Evolutionary conservation across 2,113 vertebrate genomes (phyloP), one percentile per base, ranked within the genome.

Genomic region (Gnathonemus longibarbis): DNA sequence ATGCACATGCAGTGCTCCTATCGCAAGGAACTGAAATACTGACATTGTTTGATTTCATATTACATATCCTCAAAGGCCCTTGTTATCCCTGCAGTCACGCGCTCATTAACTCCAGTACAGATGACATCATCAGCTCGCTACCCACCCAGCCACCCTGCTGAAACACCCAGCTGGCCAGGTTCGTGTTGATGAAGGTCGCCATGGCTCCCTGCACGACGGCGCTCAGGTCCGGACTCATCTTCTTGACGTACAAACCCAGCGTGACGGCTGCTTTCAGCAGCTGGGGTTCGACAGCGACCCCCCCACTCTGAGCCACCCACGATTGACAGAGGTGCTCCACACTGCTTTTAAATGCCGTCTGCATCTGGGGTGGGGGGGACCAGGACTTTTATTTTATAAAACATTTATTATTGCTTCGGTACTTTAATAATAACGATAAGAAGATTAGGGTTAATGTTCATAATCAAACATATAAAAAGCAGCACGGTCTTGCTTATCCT

Each of bases 141-240:
- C 89, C 84, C 85, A 90, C 89, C 89, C 89, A 90, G 66, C 89
- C 89, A 0, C 89, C 89, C 62, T 90, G 85, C 85, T 53, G 58
- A 3, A 11, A 50, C 58, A 90, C 85, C 89, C 89, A 90, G 31
- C 35, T 31, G 27, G 62, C 53, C 48, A 90, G 45, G 27, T 46
- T 48, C 3, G 48, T 80, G 31, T 88, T 87, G 58, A 90, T 50
- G 62, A 90, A 90, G 62, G 58, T 6, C 3, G 62, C 17, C 85
- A 90, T 42, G 58, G 53, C 84, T 9, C 27, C 48, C 85, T 90
- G 89, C 48, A 90, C 27, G 11, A 66, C 10, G 0, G 35, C 1
- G 19, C 45, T 49, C 84, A 90, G 85, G 19, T 88, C 21, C 11
- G 89, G 89, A 35, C 66, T 88, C 46, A 88, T 90, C 85, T 21